A percentile compares a stretch with the other conserved stretches of the same genome.
These are phyloP conservation scores for Ictalurus furcatus DNA, from an alignment of 2,113 vertebrate genomes.

Conservation along the genomic window DNA sequence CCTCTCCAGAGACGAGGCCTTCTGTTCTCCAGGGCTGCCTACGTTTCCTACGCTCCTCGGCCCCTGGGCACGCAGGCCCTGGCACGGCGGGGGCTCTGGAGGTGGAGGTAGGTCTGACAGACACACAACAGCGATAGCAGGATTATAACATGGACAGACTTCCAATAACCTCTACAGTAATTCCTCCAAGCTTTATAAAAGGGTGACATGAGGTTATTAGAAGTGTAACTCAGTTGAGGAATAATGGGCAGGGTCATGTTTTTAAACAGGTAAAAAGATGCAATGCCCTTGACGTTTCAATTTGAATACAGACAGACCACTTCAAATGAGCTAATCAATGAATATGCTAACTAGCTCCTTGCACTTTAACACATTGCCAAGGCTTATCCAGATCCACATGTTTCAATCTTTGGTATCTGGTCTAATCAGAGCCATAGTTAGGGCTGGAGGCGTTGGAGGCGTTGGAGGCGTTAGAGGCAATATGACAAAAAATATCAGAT, in stretches of 20 bases:
- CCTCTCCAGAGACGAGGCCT: slow-evolving; percentile 92
- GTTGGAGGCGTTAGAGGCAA: neutral
- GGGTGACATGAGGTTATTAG: neutral
- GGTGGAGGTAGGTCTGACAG: slow-evolving; percentile 94
- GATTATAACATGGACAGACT: neutral
- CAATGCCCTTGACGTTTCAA: neutral
- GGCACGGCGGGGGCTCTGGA: slow-evolving; percentile 94
- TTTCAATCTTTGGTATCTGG: slow-evolving; percentile 7
- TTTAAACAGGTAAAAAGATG: slow-evolving; percentile 1
- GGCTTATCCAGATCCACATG: neutral
- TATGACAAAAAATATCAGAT: neutral
- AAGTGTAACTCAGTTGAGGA: neutral
- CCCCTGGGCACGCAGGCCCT: slow-evolving; percentile 86
- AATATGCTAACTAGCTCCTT: neutral
- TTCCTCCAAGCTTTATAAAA: neutral
- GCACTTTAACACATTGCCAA: neutral
- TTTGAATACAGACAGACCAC: neutral
- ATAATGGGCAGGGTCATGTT: neutral
- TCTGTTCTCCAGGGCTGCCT: slow-evolving; percentile 80
- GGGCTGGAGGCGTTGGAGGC: neutral
- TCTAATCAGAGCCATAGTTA: neutral
- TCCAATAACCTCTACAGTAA: neutral
- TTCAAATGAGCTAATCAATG: slow-evolving; percentile 1
- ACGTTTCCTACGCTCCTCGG: slow-evolving; percentile 73
- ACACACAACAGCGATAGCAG: neutral